phyloP scores from a whole-genome alignment of 2,797 vertebrate species.

The Rallus crepitans region DNA sequence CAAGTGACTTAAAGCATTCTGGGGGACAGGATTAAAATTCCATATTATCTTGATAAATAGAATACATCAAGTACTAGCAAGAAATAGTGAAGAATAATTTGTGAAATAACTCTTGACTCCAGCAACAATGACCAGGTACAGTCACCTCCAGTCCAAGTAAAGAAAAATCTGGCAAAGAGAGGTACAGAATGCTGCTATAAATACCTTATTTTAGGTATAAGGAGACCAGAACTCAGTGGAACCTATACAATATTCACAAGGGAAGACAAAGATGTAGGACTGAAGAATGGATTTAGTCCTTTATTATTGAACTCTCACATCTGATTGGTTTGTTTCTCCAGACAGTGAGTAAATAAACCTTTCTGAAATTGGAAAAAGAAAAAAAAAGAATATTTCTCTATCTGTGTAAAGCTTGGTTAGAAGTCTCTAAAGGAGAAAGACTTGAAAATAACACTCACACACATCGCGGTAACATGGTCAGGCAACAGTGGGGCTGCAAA shows the following conservation, averaged over 20 bases:
- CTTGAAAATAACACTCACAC: neutral
- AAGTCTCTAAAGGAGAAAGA: neutral
- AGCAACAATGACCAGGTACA: neutral
- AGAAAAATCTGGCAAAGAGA: neutral
- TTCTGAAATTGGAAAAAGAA: neutral
- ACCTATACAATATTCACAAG: neutral
- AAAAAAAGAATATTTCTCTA: neutral
- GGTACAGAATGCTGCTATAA: neutral
- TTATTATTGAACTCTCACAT: neutral
- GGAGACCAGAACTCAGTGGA: neutral
- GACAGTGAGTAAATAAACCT: neutral
- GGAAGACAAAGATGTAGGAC: neutral
- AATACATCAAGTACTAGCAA: conserved; percentile 4
- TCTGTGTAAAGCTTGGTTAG: neutral
- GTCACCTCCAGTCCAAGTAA: neutral
- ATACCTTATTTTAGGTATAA: neutral
- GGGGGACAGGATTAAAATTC: neutral
- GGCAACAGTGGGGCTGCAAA: neutral
- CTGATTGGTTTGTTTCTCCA: neutral
- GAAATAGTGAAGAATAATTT: neutral
- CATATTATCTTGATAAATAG: neutral
- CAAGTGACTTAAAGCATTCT: neutral
- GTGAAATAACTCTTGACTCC: neutral
- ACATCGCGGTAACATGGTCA: neutral
- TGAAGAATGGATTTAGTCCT: neutral